These are phyloP conservation scores for Tragelaphus imberbis DNA, from an alignment of 2,113 vertebrate genomes.

Conservation along the genomic window DNA sequence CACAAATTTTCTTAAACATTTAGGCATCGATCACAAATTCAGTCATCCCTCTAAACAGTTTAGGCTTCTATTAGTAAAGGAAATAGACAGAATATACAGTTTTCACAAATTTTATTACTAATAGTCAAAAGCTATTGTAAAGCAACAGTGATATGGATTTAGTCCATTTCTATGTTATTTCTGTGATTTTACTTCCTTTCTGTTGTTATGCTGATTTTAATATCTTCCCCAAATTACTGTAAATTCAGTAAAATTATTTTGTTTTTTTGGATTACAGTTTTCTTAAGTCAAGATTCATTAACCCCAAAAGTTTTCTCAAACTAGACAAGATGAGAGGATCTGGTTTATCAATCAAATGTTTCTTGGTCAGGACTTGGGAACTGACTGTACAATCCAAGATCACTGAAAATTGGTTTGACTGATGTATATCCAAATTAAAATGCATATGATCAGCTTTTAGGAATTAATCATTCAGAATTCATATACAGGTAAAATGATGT, in stretches of 20 bases:
- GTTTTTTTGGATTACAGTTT: constrained; percentile 14
- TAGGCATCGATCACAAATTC: not conserved
- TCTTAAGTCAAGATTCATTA: not conserved
- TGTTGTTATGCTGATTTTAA: not conserved
- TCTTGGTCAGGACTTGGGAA: not conserved
- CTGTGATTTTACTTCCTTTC: not conserved
- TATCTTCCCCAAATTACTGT: not conserved
- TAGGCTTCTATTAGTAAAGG: not conserved
- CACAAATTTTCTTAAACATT: not conserved
- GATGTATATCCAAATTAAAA: not conserved
- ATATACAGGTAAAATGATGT: not conserved
- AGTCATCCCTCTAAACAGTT: not conserved
- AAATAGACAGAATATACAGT: not conserved
- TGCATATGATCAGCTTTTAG: not conserved
- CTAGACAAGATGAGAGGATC: not conserved
- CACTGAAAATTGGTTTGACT: constrained; percentile 9
- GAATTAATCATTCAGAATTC: constrained; percentile 11
- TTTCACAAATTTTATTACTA: not conserved
- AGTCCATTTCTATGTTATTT: not conserved
- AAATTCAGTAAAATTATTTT: not conserved
- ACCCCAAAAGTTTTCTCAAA: not conserved
- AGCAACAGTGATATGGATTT: not conserved
- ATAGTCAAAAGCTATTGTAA: constrained; percentile 1
- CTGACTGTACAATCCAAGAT: not conserved
- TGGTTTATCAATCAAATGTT: not conserved